A percentile compares a stretch with the other conserved stretches of the same genome.
These are phyloP conservation scores for Drosophila paucipuncta DNA, from an alignment of 2,888 invertebrate species.

Conservation along the genomic window DNA sequence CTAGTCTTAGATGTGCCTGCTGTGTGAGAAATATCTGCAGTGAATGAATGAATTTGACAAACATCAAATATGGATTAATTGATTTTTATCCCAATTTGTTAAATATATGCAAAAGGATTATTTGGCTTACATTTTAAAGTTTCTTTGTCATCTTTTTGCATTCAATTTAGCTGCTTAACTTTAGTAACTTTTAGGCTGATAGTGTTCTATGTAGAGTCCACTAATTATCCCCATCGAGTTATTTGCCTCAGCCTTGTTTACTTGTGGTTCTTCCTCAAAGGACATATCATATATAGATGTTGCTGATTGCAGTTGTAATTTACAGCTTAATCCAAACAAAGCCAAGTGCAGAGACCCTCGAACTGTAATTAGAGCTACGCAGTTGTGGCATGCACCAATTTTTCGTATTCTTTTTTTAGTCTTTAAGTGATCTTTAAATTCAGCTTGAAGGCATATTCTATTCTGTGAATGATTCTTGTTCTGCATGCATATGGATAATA, in stretches of 20 bases:
- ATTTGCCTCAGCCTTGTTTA: neutral
- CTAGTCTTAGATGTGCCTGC: too few relatives aligned
- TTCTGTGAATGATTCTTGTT: slow-evolving; percentile 39
- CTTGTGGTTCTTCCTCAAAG: too few relatives aligned
- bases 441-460: slow-evolving; percentile 52
- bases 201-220: neutral
- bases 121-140: neutral
- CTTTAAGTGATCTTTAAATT: slow-evolving; percentile 43
- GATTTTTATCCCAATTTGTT: neutral
- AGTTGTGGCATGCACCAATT: slow-evolving; percentile 34
- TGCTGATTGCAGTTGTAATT: neutral
- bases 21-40: neutral
- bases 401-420: neutral
- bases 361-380: slow-evolving; percentile 63
- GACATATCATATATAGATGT: neutral
- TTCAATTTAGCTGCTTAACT: neutral
- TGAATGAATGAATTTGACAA: neutral
- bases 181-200: neutral
- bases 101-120: neutral
- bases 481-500: slow-evolving; percentile 56
- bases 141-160: neutral
- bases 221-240: neutral
- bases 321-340: too few relatives aligned
- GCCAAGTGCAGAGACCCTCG: slow-evolving; percentile 28
- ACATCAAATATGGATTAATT: neutral